Base-by-base conservation (phyloP, 1,140 invertebrate species). In the Pogonomyrmex barbatus region DNA sequence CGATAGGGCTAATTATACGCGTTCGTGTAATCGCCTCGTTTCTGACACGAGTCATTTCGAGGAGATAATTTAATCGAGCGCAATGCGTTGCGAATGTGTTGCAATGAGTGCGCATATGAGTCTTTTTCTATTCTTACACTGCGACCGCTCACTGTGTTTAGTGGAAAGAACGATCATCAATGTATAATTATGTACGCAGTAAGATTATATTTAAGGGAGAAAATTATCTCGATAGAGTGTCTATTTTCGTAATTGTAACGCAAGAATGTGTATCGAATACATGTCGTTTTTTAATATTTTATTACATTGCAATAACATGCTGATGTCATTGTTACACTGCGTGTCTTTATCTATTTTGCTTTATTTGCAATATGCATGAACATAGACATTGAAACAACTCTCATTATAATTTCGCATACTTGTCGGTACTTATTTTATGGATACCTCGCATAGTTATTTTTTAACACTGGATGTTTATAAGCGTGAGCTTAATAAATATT, bases 1-100 rank as follows among this genome's bases (percentile, higher is more conserved):
- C 10, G 88, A 85, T 85, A 81, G 39, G 30, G 68, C 75, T 89
- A 89, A 90, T 90, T 90, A 90, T 89, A 85, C 42, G 58, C 45
- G n/a, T 42, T 78, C 14, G 73, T 56, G 54, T 79, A 89, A 89
- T 89, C 78, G 65, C 33, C 33, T n/a, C 47, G 52, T 65, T 50
- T 8, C 24, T 60, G 52, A 58, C 50, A 9, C 36, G 36, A 56
- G 17, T 81, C 24, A 50, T 33, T 47, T 39, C 9, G 24, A 56
- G 47, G n/a, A 47, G 79, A 89, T 89, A 83, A 87, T 86, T 81
- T 81, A 81, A 58, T 76, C 76, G 50, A 54, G 17, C 45, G n/a
- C 33, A 24, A 24, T 12, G n/a, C 12, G 47, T 83, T 60, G 24
- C 24, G 24, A 24, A 71, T 10, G 9, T 65, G n/a, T 60, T 17